phyloP scores from a whole-genome alignment of 2,797 vertebrate species.

The Leptodactylus fallax region DNA sequence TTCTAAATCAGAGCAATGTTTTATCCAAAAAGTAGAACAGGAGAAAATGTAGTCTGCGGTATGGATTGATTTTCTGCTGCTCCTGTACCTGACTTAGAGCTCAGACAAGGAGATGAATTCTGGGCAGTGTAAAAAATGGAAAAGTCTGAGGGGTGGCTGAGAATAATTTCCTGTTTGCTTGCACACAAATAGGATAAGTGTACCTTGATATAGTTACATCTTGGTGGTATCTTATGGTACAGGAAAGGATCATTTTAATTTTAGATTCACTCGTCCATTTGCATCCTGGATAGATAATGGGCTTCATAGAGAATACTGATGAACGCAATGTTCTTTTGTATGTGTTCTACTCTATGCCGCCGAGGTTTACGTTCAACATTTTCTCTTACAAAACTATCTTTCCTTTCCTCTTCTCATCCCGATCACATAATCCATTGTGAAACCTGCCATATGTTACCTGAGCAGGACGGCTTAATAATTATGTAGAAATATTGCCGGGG shows the following conservation, averaged over 20 bases:
- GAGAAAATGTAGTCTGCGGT: background rate
- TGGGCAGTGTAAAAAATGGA: background rate
- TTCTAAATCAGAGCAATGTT: constrained; percentile 4
- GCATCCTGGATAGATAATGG: background rate
- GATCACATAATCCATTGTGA: constrained; percentile 48
- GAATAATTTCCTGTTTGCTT: background rate
- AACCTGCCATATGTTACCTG: constrained; percentile 42
- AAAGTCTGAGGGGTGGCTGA: background rate
- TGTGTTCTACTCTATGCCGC: constrained; percentile 7
- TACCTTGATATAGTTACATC: too few relatives aligned
- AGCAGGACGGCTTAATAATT: constrained; percentile 14
- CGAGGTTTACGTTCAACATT: constrained; percentile 31
- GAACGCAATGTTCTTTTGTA: background rate
- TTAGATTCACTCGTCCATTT: constrained; percentile 6
- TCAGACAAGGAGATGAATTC: background rate
- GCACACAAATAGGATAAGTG: background rate
- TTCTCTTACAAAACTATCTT: background rate
- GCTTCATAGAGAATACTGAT: background rate
- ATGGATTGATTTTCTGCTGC: background rate
- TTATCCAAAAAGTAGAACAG: background rate
- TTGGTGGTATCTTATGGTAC: background rate
- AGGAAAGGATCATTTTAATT: background rate
- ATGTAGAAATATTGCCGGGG: constrained; percentile 27
- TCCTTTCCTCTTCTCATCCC: constrained; percentile 25
- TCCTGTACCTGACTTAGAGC: background rate